Percentiles rank a stretch among this genome's conserved stretches.
These are phyloP conservation scores for Ceratitis capitata DNA, from an alignment of 1,140 invertebrate species.

Conservation along the genomic window DNA sequence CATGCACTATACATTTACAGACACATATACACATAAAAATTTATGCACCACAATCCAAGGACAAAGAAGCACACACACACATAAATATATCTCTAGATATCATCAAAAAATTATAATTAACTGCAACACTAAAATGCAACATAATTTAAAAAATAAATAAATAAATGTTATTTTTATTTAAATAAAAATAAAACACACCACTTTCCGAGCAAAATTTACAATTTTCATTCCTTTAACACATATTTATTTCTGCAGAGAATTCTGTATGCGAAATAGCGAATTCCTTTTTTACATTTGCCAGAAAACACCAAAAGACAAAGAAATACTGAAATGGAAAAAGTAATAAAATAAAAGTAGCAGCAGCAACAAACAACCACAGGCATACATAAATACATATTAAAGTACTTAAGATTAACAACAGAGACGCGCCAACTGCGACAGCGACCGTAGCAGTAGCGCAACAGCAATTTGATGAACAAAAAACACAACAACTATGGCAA, in stretches of 20 bases:
- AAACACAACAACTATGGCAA: background rate
- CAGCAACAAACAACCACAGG: background rate
- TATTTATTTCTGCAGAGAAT: background rate
- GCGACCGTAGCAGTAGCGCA: background rate
- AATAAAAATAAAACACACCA: background rate
- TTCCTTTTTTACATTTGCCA: constrained; percentile 52
- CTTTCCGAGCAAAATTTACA: background rate
- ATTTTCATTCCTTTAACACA: background rate
- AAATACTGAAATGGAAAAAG: constrained; percentile 56
- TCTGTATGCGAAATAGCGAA: constrained; percentile 8
- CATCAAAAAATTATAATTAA: no score
- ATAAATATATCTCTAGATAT: no score
- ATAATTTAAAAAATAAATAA: background rate
- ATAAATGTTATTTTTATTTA: background rate
- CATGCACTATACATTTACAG: background rate
- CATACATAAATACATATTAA: no score
- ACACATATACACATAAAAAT: background rate
- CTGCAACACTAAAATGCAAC: background rate
- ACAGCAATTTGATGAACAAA: background rate
- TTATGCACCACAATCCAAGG: background rate
- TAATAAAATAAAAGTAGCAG: constrained; percentile 37
- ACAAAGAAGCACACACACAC: background rate
- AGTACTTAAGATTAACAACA: constrained; percentile 14
- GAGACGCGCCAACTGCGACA: background rate
- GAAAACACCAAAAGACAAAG: constrained; percentile 55